Percentiles rank a stretch among this genome's conserved stretches.
Conservation (phyloP, 2,888 invertebrate genomes). For the Drosophila differens region DNA sequence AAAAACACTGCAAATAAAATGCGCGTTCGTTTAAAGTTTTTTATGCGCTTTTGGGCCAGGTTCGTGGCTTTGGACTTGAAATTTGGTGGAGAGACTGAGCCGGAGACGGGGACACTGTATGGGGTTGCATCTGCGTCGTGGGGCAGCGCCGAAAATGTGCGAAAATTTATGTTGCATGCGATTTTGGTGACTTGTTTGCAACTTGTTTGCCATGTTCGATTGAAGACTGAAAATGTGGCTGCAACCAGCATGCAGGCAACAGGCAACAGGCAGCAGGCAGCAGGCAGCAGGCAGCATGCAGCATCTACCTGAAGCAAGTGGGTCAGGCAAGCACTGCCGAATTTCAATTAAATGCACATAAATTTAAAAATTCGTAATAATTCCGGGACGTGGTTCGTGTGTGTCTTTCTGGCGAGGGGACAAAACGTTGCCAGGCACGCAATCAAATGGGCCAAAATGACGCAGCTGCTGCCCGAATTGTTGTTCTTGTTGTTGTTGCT, state of each 20-base stretch:
- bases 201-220: slow-evolving; percentile 75
- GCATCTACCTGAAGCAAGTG: slow-evolving; percentile 19
- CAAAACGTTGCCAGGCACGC: slow-evolving; percentile 74
- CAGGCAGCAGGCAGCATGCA: neutral
- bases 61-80: slow-evolving; percentile 36
- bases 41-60: slow-evolving; percentile 25
- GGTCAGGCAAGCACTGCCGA: slow-evolving; percentile 48
- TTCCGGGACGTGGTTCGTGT: slow-evolving; percentile 59
- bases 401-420: slow-evolving; percentile 21
- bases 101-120: neutral
- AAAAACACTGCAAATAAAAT: slow-evolving; percentile 35
- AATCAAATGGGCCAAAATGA: slow-evolving; percentile 36
- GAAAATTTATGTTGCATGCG: slow-evolving; percentile 83
- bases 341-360: slow-evolving; percentile 80
- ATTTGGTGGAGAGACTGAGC: slow-evolving; percentile 11
- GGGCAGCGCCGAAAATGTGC: slow-evolving; percentile 73
- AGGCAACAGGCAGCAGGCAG: neutral
- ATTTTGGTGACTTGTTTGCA: slow-evolving; percentile 81
- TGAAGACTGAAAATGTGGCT: slow-evolving; percentile 33
- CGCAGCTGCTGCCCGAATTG: slow-evolving; percentile 73
- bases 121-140: slow-evolving; percentile 58
- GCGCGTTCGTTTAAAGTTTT: slow-evolving; percentile 36
- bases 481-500: neutral
- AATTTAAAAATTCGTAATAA: slow-evolving; percentile 77
- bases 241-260: slow-evolving; percentile 39